Percentiles rank a stretch among this genome's conserved stretches.
These are phyloP conservation scores for Spodoptera picta DNA, from an alignment of 2,888 invertebrate genomes.

Conservation along the genomic window DNA sequence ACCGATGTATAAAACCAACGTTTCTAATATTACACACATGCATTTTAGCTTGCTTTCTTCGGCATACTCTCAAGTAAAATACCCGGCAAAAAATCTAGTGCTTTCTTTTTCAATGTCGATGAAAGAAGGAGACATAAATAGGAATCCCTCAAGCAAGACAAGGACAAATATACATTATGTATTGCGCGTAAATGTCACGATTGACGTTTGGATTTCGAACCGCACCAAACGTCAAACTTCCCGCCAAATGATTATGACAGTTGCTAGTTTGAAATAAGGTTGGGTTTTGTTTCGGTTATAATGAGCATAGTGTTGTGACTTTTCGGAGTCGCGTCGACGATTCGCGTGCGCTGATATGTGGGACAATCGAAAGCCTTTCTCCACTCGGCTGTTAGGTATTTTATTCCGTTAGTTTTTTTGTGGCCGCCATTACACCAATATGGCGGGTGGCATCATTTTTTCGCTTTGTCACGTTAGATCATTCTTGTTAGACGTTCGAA, in stretches of 20 bases:
- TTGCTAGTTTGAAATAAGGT: conserved; percentile 70
- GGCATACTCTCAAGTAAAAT: conserved; percentile 85
- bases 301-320: conserved; percentile 70
- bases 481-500: conserved; percentile 86
- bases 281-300: conserved; percentile 63
- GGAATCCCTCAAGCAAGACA: conserved; percentile 62
- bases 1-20: conserved; percentile 77
- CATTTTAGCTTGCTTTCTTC: conserved; percentile 87
- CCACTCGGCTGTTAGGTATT: conserved; percentile 85
- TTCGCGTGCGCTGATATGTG: conserved; percentile 86
- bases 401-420: conserved; percentile 89
- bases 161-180: conserved; percentile 71
- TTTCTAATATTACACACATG: conserved; percentile 87
- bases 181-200: conserved; percentile 72
- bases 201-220: conserved; percentile 71
- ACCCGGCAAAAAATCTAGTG: conserved; percentile 79
- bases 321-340: conserved; percentile 72
- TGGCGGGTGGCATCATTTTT: conserved; percentile 87
- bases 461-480: conserved; percentile 88
- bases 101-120: conserved; percentile 88
- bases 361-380: conserved; percentile 89
- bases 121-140: conserved; percentile 67
- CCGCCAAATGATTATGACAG: conserved; percentile 74
- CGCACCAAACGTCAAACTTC: conserved; percentile 71
- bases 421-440: conserved; percentile 86